Evolutionary conservation across 92 coral and sea anemone genomes (phyloP).

Genomic region (Zoanthus sansibaricus): DNA sequence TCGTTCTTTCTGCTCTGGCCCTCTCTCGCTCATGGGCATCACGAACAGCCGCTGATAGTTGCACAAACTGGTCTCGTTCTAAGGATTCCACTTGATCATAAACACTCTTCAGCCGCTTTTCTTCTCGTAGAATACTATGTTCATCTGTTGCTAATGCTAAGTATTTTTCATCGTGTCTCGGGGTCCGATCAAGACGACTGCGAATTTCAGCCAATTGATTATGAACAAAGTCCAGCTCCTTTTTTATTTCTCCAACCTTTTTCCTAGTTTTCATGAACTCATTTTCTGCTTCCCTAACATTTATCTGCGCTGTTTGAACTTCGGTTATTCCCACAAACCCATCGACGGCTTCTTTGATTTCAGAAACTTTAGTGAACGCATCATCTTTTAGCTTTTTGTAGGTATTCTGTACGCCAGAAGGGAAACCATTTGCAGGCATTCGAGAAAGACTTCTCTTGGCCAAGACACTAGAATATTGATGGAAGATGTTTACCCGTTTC

Average conservation of each 20-base stretch:
- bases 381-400: conserved; percentile 8
- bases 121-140: conserved; percentile 85
- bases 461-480: not conserved
- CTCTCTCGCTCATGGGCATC: conserved; percentile 96
- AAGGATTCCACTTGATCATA: conserved; percentile 74
- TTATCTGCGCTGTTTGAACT: conserved; percentile 85
- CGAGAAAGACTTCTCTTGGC: not conserved
- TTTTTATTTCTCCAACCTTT: conserved; percentile 73
- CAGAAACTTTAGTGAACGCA: conserved; percentile 58
- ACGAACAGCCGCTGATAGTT: conserved; percentile 87
- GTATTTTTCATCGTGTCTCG: conserved; percentile 96
- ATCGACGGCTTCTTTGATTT: conserved; percentile 74
- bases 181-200: conserved; percentile 84
- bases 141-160: conserved; percentile 93
- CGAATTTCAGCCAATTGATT: conserved; percentile 82
- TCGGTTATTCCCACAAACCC: conserved; percentile 91
- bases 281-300: conserved; percentile 86
- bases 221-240: conserved; percentile 69
- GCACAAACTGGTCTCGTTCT: conserved; percentile 93
- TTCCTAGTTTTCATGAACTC: conserved; percentile 83
- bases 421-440: not conserved
- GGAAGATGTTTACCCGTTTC: not conserved
- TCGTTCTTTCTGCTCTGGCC: conserved; percentile 94
- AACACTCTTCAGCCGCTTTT: conserved; percentile 76
- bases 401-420: conserved; percentile 1